A percentile compares a stretch with the other conserved stretches of the same genome.
Conservation (phyloP, 2,888 invertebrate species). For the Stegana nigrithorax region DNA sequence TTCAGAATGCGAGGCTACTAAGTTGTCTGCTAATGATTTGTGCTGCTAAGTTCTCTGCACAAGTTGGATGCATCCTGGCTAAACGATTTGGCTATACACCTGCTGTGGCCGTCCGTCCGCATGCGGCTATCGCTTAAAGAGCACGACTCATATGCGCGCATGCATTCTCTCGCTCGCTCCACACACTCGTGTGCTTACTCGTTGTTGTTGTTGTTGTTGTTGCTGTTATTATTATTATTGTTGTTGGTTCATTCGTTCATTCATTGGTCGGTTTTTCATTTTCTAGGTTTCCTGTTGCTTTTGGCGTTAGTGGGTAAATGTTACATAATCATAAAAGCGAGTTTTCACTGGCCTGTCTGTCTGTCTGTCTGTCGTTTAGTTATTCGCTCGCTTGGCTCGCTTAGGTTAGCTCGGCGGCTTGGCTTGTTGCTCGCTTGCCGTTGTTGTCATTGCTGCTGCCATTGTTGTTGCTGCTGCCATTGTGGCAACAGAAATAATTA, state of each 20-base stretch:
- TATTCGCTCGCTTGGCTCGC: background rate
- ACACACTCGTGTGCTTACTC: background rate
- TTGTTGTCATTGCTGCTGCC: conserved; percentile 8
- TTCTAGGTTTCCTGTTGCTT: conserved; percentile 59
- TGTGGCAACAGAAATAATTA: conserved; percentile 2
- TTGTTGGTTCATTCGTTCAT: conserved; percentile 35
- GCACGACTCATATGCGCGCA: background rate
- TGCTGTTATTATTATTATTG: conserved; percentile 20
- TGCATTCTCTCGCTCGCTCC: background rate
- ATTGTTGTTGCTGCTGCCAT: background rate
- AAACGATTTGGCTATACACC: too few species aligned
- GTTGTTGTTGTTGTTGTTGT: conserved; percentile 10
- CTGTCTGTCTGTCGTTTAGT: background rate
- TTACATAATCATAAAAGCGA: conserved; percentile 53
- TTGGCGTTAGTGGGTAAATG: conserved; percentile 64
- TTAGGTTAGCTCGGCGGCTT: background rate
- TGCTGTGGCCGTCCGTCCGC: too few species aligned
- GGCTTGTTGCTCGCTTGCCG: background rate
- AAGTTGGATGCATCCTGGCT: too few species aligned
- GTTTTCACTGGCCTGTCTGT: conserved; percentile 21
- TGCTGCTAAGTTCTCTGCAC: too few species aligned
- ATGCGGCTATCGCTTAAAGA: too few species aligned
- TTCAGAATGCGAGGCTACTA: too few species aligned
- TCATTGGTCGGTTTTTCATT: conserved; percentile 45
- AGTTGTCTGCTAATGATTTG: too few species aligned